These are phyloP conservation scores for Stigmatopora nigra DNA, from an alignment of 2,113 vertebrate genomes.

Conservation along the genomic window DNA sequence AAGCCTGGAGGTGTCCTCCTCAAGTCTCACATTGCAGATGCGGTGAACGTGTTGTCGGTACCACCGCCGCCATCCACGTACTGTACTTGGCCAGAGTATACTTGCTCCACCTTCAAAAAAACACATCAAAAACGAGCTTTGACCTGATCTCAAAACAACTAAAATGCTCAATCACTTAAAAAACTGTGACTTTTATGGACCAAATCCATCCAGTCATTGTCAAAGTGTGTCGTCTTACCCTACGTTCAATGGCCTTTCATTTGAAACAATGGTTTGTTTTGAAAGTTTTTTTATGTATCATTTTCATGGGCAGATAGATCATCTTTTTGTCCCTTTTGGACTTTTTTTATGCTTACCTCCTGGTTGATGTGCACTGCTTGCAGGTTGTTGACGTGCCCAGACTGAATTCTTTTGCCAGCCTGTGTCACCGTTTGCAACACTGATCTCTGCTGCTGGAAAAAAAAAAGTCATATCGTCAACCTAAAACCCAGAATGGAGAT, in stretches of 20 bases:
- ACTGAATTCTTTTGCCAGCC: conserved; percentile 70
- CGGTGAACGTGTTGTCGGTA: conserved; percentile 70
- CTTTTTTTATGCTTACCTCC: conserved; percentile 65
- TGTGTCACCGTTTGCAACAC: conserved; percentile 77
- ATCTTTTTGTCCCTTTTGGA: too few species aligned
- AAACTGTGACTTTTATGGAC: background rate
- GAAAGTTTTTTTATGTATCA: too few species aligned
- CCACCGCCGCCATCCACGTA: conserved; percentile 78
- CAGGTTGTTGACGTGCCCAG: conserved; percentile 69
- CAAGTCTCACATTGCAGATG: conserved; percentile 78
- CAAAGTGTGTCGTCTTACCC: background rate
- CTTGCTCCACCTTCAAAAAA: conserved; percentile 75
- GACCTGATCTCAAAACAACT: background rate
- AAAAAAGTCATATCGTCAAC: conserved; percentile 13
- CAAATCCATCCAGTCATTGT: background rate
- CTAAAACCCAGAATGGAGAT: background rate
- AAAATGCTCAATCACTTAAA: background rate
- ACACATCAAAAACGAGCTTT: background rate
- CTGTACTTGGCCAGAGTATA: conserved; percentile 81
- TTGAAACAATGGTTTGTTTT: background rate
- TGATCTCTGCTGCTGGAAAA: conserved; percentile 70
- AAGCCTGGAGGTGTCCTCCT: background rate
- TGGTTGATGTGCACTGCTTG: conserved; percentile 75
- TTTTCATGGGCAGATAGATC: too few species aligned
- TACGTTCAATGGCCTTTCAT: too few species aligned